A percentile compares a stretch with the other conserved stretches of the same genome.
These are phyloP conservation scores for Varanus salvator DNA, from an alignment of 2,113 vertebrate species.

Conservation along the genomic window DNA sequence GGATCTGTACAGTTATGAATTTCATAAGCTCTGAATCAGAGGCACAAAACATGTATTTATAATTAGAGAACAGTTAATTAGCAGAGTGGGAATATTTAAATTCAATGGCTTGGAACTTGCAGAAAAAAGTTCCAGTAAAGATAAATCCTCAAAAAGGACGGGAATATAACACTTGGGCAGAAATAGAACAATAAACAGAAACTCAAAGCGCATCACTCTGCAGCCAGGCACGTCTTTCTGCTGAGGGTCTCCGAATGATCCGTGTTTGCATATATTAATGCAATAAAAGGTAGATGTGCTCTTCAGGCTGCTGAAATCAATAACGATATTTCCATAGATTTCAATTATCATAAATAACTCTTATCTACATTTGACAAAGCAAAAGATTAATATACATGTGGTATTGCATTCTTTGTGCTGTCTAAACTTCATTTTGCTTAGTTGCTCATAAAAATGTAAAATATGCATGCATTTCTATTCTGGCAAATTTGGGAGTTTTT, in stretches of 20 bases:
- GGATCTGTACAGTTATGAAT: no score
- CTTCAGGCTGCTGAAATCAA: background rate
- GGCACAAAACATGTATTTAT: no score
- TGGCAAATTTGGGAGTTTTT: background rate
- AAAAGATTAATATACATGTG: background rate
- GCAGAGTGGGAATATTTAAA: no score
- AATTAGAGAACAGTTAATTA: no score
- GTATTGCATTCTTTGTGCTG: background rate
- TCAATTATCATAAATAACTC: constrained; percentile 35
- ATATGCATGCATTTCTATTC: background rate
- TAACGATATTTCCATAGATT: constrained; percentile 5
- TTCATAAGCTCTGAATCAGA: no score
- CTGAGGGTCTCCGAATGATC: background rate
- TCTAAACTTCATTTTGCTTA: background rate
- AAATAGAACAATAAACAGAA: background rate
- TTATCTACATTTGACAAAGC: constrained; percentile 35
- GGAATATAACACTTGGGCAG: background rate
- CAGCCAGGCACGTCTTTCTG: background rate
- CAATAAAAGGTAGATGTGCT: background rate
- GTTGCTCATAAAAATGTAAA: background rate
- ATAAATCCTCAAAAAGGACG: background rate
- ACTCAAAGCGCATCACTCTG: background rate
- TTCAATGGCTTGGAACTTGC: background rate
- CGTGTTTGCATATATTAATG: background rate
- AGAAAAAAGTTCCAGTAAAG: background rate